Evolutionary conservation across 2,888 invertebrate genomes (phyloP).

Genomic region (Rambutsinella grinnellia): DNA sequence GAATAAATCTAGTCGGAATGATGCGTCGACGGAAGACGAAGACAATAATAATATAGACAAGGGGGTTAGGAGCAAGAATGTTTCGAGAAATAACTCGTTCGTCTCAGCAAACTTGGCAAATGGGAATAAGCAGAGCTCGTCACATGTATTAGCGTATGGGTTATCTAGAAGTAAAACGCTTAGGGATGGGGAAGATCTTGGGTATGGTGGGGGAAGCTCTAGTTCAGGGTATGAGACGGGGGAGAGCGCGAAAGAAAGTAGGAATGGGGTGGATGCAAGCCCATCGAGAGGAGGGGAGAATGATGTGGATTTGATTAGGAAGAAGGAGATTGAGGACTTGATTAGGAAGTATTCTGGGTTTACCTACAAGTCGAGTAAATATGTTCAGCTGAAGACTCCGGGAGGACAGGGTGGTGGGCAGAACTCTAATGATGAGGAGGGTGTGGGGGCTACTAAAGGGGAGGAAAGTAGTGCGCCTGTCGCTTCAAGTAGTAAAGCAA

Average conservation of each 20-base stretch:
- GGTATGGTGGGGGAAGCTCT: constrained; percentile 29
- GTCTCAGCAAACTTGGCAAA: background rate
- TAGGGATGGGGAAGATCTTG: constrained; percentile 61
- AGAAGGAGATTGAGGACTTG: constrained; percentile 86
- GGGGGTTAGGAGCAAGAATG: background rate
- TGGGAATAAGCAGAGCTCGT: constrained; percentile 39
- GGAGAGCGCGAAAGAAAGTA: constrained; percentile 28
- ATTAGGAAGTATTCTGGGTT: constrained; percentile 86
- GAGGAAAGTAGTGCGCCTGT: constrained; percentile 67
- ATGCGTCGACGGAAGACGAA: constrained; percentile 50
- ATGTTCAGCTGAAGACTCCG: constrained; percentile 61
- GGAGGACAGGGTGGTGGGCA: constrained; percentile 63
- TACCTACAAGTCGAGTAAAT: constrained; percentile 72
- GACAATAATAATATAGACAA: constrained; percentile 61
- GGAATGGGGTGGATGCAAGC: background rate
- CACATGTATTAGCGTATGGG: constrained; percentile 66
- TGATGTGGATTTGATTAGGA: constrained; percentile 79
- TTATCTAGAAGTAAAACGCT: constrained; percentile 58
- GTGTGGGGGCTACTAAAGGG: constrained; percentile 69
- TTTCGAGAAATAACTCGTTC: constrained; percentile 15
- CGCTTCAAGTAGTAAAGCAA: constrained; percentile 20
- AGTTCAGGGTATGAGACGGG: constrained; percentile 33
- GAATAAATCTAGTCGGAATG: constrained; percentile 40
- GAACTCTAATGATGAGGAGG: constrained; percentile 44
- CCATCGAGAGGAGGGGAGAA: constrained; percentile 67